Percentiles rank a stretch among this genome's conserved stretches.
phyloP scores from a whole-genome alignment of 2,113 vertebrate genomes.

The Triplophysa tibetana region DNA sequence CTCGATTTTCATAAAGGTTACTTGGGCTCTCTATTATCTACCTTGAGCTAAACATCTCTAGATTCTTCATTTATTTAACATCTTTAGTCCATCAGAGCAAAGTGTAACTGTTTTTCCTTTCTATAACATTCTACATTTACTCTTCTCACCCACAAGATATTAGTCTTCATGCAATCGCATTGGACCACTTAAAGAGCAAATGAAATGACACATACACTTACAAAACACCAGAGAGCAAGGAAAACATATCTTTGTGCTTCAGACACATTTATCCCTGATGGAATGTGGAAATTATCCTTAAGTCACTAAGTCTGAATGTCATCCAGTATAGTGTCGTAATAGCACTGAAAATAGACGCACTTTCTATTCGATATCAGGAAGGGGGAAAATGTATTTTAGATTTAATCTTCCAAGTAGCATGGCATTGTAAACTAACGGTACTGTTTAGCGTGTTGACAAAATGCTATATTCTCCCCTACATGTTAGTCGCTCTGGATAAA shows the following conservation, averaged over 20 bases:
- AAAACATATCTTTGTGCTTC: neutral
- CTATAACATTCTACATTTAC: slow-evolving; percentile 66
- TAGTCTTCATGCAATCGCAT: slow-evolving; percentile 59
- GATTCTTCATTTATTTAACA: slow-evolving; percentile 49
- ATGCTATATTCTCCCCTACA: too few relatives aligned
- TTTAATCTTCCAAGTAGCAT: too few relatives aligned
- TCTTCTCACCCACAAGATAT: slow-evolving; percentile 60
- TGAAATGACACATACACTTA: neutral
- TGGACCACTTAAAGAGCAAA: slow-evolving; percentile 48
- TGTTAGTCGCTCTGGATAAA: too few relatives aligned
- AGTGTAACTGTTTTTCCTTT: slow-evolving; percentile 70
- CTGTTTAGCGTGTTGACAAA: too few relatives aligned
- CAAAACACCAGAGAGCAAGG: neutral
- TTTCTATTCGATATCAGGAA: neutral
- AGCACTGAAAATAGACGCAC: neutral
- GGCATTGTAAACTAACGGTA: too few relatives aligned
- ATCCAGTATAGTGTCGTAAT: neutral
- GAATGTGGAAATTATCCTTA: slow-evolving; percentile 12
- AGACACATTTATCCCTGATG: neutral
- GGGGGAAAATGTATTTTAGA: too few relatives aligned
- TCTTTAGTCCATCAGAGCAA: slow-evolving; percentile 62
- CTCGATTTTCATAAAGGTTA: neutral
- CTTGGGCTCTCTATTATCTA: slow-evolving; percentile 13
- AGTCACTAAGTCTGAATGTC: neutral
- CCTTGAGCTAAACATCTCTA: slow-evolving; percentile 11